phyloP scores from a whole-genome alignment of 1,140 invertebrate species.

The Tribolium madens region DNA sequence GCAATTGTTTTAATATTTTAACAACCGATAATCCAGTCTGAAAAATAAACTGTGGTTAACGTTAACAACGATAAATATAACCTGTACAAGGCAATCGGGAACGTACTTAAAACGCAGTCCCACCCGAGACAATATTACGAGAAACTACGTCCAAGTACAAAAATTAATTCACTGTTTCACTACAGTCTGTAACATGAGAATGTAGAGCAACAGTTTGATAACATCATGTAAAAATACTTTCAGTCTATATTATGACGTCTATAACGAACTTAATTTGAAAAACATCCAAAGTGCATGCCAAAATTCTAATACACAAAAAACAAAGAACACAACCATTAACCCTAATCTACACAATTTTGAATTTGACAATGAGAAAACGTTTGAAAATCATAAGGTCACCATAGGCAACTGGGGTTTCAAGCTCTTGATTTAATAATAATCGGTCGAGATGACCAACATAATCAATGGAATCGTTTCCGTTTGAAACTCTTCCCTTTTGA shows the following conservation, averaged over 20 bases:
- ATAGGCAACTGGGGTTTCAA: slow-evolving; percentile 63
- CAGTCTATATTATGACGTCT: slow-evolving; percentile 57
- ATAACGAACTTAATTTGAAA: slow-evolving; percentile 43
- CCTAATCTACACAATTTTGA: slow-evolving; percentile 54
- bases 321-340: slow-evolving; percentile 50
- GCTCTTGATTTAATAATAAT: slow-evolving; percentile 52
- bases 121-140: slow-evolving; percentile 34
- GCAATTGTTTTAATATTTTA: slow-evolving; percentile 27
- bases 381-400: slow-evolving; percentile 59
- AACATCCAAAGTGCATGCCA: slow-evolving; percentile 51
- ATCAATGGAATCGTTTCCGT: slow-evolving; percentile 63
- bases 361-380: slow-evolving; percentile 44
- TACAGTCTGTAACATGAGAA: slow-evolving; percentile 15
- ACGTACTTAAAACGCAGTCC: slow-evolving; percentile 24
- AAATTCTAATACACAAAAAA: slow-evolving; percentile 47
- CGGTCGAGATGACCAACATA: slow-evolving; percentile 42
- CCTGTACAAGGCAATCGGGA: slow-evolving; percentile 34
- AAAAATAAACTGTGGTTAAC: slow-evolving; percentile 43
- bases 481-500: slow-evolving; percentile 62
- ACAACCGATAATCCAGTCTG: slow-evolving; percentile 38
- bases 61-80: slow-evolving; percentile 44
- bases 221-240: slow-evolving; percentile 62
- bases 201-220: slow-evolving; percentile 47
- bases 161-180: slow-evolving; percentile 19
- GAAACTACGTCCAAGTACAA: slow-evolving; percentile 35